Evolutionary conservation across 2,113 vertebrate species (phyloP).

Genomic region (Seriola dumerili): DNA sequence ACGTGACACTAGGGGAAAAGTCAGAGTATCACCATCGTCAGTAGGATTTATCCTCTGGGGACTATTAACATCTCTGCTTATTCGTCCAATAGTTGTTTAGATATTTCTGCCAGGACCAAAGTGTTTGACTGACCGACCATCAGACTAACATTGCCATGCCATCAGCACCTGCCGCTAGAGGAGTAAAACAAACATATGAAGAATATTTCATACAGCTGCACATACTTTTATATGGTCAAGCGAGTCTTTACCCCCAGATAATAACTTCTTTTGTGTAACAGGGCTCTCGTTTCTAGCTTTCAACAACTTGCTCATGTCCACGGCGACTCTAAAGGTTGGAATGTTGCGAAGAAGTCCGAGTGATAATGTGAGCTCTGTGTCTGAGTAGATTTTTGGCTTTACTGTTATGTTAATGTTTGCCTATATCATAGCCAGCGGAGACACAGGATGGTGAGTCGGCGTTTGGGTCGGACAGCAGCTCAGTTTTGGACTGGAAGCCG

Average conservation of each 20-base stretch:
- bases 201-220: neutral
- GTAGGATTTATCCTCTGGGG: too few relatives aligned
- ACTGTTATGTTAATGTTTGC: neutral
- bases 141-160: too few relatives aligned
- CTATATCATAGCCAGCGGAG: constrained; percentile 84
- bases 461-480: constrained; percentile 84
- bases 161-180: too few relatives aligned
- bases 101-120: too few relatives aligned
- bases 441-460: constrained; percentile 86
- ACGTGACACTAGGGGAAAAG: neutral
- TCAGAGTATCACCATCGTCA: neutral
- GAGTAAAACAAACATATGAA: neutral
- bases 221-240: neutral
- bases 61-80: too few relatives aligned
- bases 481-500: constrained; percentile 85
- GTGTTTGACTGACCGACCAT: too few relatives aligned
- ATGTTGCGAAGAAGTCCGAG: neutral
- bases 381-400: neutral
- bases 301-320: neutral
- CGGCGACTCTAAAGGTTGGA: neutral
- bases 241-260: neutral
- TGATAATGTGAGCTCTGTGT: neutral
- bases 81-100: too few relatives aligned
- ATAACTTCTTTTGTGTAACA: too few relatives aligned
- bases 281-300: neutral